A percentile compares a stretch with the other conserved stretches of the same genome.
Conservation (phyloP, 2,113 vertebrate species). For the Caranx ignobilis region DNA sequence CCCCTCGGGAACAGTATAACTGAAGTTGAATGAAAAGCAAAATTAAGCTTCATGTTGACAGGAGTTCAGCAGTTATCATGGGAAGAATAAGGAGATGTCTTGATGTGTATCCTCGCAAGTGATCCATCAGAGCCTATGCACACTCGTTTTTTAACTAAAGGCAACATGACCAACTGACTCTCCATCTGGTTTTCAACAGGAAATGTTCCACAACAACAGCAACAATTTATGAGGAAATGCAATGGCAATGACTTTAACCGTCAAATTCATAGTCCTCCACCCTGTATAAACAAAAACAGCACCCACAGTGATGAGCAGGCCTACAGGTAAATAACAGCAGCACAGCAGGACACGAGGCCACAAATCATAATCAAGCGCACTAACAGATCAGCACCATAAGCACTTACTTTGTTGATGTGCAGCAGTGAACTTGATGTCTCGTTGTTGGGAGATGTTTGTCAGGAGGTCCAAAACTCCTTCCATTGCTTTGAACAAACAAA, state of each 20-base stretch:
- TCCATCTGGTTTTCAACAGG: conserved; percentile 15
- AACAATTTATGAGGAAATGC: background rate
- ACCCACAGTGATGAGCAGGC: background rate
- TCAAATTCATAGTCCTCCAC: no score
- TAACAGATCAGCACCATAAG: background rate
- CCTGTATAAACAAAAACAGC: no score
- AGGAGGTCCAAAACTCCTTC: no score
- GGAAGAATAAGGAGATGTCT: background rate
- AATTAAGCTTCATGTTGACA: background rate
- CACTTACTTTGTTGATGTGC: no score
- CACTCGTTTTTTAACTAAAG: background rate
- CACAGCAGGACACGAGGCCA: background rate
- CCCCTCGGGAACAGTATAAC: background rate
- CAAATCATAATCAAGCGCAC: background rate
- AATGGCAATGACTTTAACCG: background rate
- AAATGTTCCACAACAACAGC: background rate
- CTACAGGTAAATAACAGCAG: background rate
- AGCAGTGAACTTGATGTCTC: no score
- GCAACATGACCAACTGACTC: background rate
- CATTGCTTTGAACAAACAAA: no score
- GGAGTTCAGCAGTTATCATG: background rate
- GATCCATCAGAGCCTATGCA: background rate
- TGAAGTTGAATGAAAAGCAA: background rate
- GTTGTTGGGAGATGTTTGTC: no score
- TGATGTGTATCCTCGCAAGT: background rate